These are phyloP conservation scores for Elmis aenea DNA, from an alignment of 2,888 invertebrate genomes.

Conservation along the genomic window DNA sequence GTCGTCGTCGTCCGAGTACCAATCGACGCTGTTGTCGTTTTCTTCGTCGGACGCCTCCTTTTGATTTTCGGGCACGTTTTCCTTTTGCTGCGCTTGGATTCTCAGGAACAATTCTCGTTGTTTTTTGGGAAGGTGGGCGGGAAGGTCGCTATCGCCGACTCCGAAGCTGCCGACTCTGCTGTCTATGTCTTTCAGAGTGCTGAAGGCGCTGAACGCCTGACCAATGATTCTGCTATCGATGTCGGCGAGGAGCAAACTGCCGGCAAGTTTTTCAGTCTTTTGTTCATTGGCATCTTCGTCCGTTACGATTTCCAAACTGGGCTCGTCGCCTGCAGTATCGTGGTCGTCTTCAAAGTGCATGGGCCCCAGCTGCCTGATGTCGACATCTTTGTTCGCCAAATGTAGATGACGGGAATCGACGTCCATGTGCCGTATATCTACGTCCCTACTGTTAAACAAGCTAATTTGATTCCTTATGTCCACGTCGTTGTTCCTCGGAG, in stretches of 20 bases:
- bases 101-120: slow-evolving; percentile 62
- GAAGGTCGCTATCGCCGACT: slow-evolving; percentile 37
- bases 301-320: slow-evolving; percentile 18
- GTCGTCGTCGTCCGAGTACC: slow-evolving; percentile 79
- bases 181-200: background rate
- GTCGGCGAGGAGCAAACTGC: background rate
- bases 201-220: slow-evolving; percentile 1
- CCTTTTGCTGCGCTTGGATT: slow-evolving; percentile 61
- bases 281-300: slow-evolving; percentile 14
- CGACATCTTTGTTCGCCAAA: slow-evolving; percentile 44
- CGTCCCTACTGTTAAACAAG: slow-evolving; percentile 29
- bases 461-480: slow-evolving; percentile 26
- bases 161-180: slow-evolving; percentile 1
- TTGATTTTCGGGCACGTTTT: slow-evolving; percentile 44
- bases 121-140: slow-evolving; percentile 57
- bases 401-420: no score
- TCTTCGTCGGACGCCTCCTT: slow-evolving; percentile 16
- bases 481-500: slow-evolving; percentile 29
- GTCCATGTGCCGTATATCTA: slow-evolving; percentile 31
- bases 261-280: slow-evolving; percentile 22
- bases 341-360: slow-evolving; percentile 13
- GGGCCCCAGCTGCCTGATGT: slow-evolving; percentile 43
- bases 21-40: slow-evolving; percentile 49
- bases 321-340: slow-evolving; percentile 20
- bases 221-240: background rate